Base-by-base conservation (phyloP, 2,797 vertebrate genomes). In the Channallabes apus region DNA sequence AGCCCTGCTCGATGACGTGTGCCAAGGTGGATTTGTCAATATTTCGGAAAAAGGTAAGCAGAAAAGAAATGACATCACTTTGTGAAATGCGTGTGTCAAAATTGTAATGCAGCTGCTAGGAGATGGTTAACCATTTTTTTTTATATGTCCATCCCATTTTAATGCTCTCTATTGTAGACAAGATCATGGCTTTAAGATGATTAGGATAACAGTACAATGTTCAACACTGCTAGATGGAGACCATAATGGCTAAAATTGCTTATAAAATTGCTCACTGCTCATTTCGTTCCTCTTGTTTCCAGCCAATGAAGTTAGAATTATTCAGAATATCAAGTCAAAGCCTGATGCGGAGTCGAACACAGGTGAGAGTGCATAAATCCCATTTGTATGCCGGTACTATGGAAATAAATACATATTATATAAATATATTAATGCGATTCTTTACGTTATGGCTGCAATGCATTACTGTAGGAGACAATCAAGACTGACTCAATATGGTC, bases 31-130 rank as follows among this genome's bases (percentile, higher is more conserved):
- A 69, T 95, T 94, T 85, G 89, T 92, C 84, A 91, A 90, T 90
- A 94, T 96, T 89, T 94, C 94, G 0, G 93, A 95, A 83, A 95
- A 82, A 94, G 94, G 95, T 95, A 46, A 54, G 83, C 41, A 59
- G 4, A 38, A 14, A n/a, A 51, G 2, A 38, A 22, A 22, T 0
- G 9, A 6, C 58, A 11, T 11, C 51, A 4, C 35, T 61, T 46
- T 27, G 46, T 46, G 46, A 46, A 46, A 56, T 3, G 2, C 68
- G 2, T n/a, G 11, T 54, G 27, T 27, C 72, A 0, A 1, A 6
- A 15, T 38, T 41, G 32, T 79, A 41, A 41, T 24, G 58, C 59
- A 32, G 46, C n/a, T 27, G 46, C 8, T 27, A 75, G 17, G 24
- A 56, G 51, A 56, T 54, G 20, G 17, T 32, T 56, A 20, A 15